Evolutionary conservation across 1,140 invertebrate genomes (phyloP).

Genomic region (Calliphora vicina): DNA sequence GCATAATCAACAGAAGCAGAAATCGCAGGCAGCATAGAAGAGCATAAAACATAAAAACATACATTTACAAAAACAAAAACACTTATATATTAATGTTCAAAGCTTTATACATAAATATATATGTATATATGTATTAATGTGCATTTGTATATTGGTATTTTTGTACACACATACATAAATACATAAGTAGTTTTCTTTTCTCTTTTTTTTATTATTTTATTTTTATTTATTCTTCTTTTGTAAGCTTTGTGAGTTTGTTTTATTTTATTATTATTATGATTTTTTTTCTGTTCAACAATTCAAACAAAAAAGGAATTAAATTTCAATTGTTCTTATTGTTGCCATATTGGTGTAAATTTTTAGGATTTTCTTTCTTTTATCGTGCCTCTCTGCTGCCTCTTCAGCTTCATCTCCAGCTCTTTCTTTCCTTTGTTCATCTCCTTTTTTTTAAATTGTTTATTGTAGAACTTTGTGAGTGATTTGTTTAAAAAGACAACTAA

Average conservation of each 20-base stretch:
- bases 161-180: too few relatives aligned
- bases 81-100: slow-evolving; percentile 5
- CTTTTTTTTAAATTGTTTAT: too few relatives aligned
- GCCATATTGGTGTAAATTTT: slow-evolving; percentile 17
- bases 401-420: too few relatives aligned
- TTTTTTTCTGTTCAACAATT: background rate
- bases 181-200: background rate
- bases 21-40: too few relatives aligned
- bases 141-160: too few relatives aligned
- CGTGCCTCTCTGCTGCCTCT: too few relatives aligned
- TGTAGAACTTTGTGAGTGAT: too few relatives aligned
- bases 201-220: background rate
- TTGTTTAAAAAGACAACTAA: too few relatives aligned
- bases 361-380: background rate
- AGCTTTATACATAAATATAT: background rate
- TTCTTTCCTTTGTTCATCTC: too few relatives aligned
- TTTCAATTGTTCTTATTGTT: slow-evolving; percentile 11
- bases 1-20: too few relatives aligned
- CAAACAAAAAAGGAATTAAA: slow-evolving; percentile 11
- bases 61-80: background rate
- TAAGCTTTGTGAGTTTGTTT: background rate
- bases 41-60: too few relatives aligned
- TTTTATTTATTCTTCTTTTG: background rate
- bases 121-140: too few relatives aligned
- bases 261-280: background rate